Evolutionary conservation across 2,888 invertebrate genomes (phyloP), one percentile per base, ranked within the genome.

Genomic region (Patella depressa): DNA sequence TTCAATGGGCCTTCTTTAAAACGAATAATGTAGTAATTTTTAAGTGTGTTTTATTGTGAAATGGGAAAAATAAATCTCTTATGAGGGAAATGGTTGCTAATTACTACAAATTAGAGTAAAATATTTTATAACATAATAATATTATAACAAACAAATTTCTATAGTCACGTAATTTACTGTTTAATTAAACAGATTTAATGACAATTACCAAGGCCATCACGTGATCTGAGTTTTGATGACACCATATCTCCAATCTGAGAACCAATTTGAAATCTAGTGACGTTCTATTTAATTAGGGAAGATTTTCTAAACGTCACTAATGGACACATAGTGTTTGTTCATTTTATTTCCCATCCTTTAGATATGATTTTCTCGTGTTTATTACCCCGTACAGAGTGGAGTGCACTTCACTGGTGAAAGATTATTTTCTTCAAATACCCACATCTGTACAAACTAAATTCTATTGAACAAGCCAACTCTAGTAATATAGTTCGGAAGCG

Each of bases 281-380:
- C 45, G 45, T 71, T 80, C 71, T 80, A 80, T 80, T 76, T 73
- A 77, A 83, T 83, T 83, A 83, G 75, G 76, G 55, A 72, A 24
- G 71, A 65, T 78, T 79, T 78, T 77, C 80, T 81, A 81, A 78
- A 78, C 72, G 73, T 34, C 29, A 76, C 80, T 81, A 80, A 79
- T 80, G 80, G 80, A 75, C 45, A 73, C 71, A 54, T 78, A 72
- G 74, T 83, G 83, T 83, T 81, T 81, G 81, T 78, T 83, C 83
- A 81, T 80, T 82, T 82, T 77, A 83, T 83, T 82, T 80, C 77
- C 73, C 55, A 75, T 45, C 75, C 73, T 71, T 65, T 73, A 73
- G 80, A 77, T 78, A 79, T 75, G 80, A 80, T 78, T 80, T 80
- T 70, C 72, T 69, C 75, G 12, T 24, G 77, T 72, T 79, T 80